Conservation (phyloP, 2,113 vertebrate genomes). For the Onychostoma macrolepis region DNA sequence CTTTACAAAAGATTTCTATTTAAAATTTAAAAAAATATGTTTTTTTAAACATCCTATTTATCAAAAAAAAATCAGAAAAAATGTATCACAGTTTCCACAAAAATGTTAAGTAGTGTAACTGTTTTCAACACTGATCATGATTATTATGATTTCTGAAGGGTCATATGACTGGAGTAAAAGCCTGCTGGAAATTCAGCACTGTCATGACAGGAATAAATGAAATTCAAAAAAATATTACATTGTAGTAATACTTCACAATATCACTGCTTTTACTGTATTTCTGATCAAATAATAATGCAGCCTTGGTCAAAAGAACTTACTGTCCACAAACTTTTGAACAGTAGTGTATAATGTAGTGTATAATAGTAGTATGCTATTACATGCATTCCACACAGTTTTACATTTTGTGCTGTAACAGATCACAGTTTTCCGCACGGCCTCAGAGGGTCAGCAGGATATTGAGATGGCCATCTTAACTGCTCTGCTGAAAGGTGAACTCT, state of each 20-base stretch:
- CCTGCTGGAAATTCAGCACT: background rate
- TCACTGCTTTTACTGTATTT: background rate
- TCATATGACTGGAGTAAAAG: background rate
- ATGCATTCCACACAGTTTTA: background rate
- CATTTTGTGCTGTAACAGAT: conserved; percentile 74
- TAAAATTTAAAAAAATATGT: too few relatives aligned
- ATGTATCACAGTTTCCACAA: background rate
- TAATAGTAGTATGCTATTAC: background rate
- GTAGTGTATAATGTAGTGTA: background rate
- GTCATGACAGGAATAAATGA: background rate
- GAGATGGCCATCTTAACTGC: conserved; percentile 98
- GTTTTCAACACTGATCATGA: background rate
- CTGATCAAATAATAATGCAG: background rate
- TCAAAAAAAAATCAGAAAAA: background rate
- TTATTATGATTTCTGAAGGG: background rate
- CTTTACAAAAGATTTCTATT: background rate
- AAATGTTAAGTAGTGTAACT: background rate
- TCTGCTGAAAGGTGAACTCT: conserved; percentile 87
- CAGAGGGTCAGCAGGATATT: conserved; percentile 92
- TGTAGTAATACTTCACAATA: background rate
- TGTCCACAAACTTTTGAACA: background rate
- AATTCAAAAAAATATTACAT: background rate
- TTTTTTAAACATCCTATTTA: background rate
- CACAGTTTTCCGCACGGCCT: conserved; percentile 92
- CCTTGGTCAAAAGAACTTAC: background rate